Percentiles rank a stretch among this genome's conserved stretches.
These are phyloP conservation scores for Plutella xylostella DNA, from an alignment of 2,888 invertebrate species.

Conservation along the genomic window DNA sequence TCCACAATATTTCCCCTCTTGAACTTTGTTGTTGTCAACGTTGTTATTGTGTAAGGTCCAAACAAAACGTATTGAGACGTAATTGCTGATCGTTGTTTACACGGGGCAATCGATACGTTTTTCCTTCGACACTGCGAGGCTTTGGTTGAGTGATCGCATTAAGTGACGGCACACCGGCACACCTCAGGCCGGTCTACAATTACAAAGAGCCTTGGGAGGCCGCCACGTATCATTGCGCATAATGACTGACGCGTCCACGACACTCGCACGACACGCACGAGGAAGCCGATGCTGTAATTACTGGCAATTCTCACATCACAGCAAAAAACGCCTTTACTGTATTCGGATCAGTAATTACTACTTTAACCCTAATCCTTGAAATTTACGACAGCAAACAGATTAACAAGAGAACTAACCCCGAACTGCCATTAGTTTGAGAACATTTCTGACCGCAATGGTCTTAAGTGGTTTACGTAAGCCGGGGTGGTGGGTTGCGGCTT, in stretches of 20 bases:
- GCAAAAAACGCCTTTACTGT: not conserved
- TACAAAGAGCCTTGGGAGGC: constrained; percentile 31
- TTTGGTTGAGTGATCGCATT: constrained; percentile 9
- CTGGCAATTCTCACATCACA: not conserved
- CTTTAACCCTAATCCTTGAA: not conserved
- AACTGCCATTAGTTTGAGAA: not conserved
- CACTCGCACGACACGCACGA: constrained; percentile 27
- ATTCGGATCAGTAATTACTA: not conserved
- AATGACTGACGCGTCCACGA: constrained; percentile 20
- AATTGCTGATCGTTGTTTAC: no score
- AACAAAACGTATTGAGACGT: no score
- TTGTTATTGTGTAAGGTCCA: no score
- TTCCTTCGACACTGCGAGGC: not conserved
- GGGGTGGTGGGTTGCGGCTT: constrained; percentile 2
- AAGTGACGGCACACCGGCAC: constrained; percentile 6
- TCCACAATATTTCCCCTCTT: no score
- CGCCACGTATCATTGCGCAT: constrained; percentile 17
- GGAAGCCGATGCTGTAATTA: constrained; percentile 29
- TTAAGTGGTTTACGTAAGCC: constrained; percentile 7
- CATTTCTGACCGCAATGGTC: constrained; percentile 5
- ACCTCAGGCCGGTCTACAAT: constrained; percentile 23
- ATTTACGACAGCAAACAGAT: not conserved
- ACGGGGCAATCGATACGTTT: no score
- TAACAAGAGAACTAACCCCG: not conserved
- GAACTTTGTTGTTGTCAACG: no score